phyloP scores from a whole-genome alignment of 2,113 vertebrate genomes.

The Cyprinodon brontotheroides region DNA sequence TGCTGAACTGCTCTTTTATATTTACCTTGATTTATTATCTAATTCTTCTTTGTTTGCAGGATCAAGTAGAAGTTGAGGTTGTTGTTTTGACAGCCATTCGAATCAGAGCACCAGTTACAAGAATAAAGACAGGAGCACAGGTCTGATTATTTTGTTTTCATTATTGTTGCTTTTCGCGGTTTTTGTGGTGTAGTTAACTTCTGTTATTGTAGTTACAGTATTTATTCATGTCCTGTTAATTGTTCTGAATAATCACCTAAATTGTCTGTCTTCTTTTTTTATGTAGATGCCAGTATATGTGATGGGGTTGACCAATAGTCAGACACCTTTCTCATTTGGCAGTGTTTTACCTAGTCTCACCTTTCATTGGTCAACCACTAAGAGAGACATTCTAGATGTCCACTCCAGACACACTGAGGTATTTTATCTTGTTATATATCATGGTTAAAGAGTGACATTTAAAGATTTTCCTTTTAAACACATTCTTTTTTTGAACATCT shows the following conservation, averaged over 20 bases:
- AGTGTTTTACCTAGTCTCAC: conserved; percentile 85
- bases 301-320: conserved; percentile 89
- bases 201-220: background rate
- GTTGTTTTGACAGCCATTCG: conserved; percentile 86
- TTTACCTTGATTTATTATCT: background rate
- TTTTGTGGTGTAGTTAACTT: background rate
- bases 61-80: conserved; percentile 91
- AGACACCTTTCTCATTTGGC: conserved; percentile 95
- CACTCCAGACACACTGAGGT: conserved; percentile 89
- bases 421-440: conserved; percentile 3
- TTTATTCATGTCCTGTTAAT: no score
- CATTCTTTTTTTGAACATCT: no score
- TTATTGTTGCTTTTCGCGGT: background rate
- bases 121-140: conserved; percentile 88
- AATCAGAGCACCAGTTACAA: conserved; percentile 89
- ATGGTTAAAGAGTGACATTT: no score
- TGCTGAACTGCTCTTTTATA: background rate
- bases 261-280: conserved; percentile 10
- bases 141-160: conserved; percentile 60
- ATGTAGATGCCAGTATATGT: conserved; percentile 89
- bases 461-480: no score
- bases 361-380: conserved; percentile 93
- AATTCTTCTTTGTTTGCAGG: conserved; percentile 73
- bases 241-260: background rate
- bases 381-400: conserved; percentile 89